A percentile compares a stretch with the other conserved stretches of the same genome.
Conservation (phyloP, 2,113 vertebrate species). For the Macaca mulatta region DNA sequence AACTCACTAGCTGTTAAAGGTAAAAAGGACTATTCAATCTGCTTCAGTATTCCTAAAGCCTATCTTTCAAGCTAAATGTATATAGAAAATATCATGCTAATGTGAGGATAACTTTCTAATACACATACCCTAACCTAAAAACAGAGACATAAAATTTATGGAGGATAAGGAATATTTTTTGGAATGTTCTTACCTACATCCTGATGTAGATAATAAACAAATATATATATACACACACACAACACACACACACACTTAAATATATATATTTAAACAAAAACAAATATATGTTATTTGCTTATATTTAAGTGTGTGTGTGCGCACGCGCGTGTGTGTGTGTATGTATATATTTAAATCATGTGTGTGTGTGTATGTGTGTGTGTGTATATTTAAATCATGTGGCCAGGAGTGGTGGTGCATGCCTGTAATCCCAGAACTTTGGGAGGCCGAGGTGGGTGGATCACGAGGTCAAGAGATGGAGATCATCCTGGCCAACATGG, state of each 20-base stretch:
- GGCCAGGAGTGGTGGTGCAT: no score
- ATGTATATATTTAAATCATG: no score
- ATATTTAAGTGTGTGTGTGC: not conserved
- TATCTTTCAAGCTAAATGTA: slow-evolving; percentile 36
- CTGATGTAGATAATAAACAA: not conserved
- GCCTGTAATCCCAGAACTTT: no score
- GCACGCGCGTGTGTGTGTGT: no score
- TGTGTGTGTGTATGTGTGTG: no score
- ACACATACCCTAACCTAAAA: not conserved
- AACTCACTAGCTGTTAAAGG: not conserved
- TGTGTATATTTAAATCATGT: not conserved
- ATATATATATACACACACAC: not conserved
- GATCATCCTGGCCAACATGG: no score
- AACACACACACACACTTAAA: no score
- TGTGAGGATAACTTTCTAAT: not conserved
- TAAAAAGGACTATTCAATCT: slow-evolving; percentile 17
- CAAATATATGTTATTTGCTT: no score
- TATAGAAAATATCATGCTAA: not conserved
- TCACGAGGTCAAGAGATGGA: no score
- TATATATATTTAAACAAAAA: no score
- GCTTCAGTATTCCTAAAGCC: slow-evolving; percentile 1
- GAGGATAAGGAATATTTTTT: not conserved
- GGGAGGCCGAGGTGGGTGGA: no score
- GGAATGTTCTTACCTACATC: not conserved
- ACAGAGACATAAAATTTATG: not conserved